Percentiles rank a stretch among this genome's conserved stretches.
Conservation (phyloP, 1,140 invertebrate genomes). For the Spodoptera litura region DNA sequence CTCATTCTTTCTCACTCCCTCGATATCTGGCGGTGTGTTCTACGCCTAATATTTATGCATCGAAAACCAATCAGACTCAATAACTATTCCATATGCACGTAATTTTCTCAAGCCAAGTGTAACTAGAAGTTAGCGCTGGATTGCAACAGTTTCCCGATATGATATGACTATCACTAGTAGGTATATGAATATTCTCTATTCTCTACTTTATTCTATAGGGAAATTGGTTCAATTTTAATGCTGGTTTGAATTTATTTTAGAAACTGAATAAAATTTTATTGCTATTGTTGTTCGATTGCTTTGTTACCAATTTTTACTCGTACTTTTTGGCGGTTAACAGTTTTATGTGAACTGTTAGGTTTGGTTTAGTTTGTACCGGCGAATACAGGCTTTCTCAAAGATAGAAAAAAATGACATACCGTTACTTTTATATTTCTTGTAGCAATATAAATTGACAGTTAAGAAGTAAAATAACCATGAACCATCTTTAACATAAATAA, state of each 20-base stretch:
- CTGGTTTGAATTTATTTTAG: neutral
- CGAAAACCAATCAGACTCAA: conserved; percentile 65
- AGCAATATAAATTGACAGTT: no score
- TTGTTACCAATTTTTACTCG: neutral
- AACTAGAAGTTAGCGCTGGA: conserved; percentile 45
- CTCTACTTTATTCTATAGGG: neutral
- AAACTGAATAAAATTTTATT: neutral
- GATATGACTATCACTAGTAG: no score
- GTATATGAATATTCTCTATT: neutral
- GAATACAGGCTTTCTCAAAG: no score
- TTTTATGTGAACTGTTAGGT: no score
- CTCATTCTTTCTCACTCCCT: no score
- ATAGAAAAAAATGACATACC: no score
- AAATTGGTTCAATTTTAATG: conserved; percentile 10
- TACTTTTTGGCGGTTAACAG: neutral
- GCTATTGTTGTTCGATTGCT: neutral
- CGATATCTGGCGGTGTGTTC: no score
- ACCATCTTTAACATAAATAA: no score
- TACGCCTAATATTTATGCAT: conserved; percentile 61
- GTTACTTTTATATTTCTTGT: no score
- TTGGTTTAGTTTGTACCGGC: no score
- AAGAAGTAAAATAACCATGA: no score
- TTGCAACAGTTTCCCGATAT: conserved; percentile 19
- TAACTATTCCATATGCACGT: conserved; percentile 41
- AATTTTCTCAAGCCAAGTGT: conserved; percentile 49